Evolutionary conservation across 2,113 vertebrate species (phyloP).

Genomic region (Ameiurus melas): DNA sequence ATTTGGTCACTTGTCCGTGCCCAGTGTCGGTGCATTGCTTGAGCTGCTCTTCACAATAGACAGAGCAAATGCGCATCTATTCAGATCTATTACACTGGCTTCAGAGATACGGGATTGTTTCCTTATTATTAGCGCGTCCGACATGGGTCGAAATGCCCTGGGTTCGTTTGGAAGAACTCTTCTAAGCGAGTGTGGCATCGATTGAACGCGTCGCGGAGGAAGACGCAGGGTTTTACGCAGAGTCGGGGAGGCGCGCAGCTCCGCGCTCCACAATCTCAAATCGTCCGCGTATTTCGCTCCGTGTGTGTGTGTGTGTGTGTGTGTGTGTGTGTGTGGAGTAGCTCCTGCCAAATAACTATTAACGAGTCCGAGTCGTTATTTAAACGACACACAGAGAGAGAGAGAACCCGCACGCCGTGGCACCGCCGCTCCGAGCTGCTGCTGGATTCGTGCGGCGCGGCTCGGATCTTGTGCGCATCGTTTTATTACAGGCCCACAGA

Average conservation of each 20-base stretch:
- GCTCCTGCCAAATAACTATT: neutral
- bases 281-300: neutral
- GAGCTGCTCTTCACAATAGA: neutral
- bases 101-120: neutral
- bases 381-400: too few relatives aligned
- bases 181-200: neutral
- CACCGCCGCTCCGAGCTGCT: neutral
- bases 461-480: neutral
- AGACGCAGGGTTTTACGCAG: constrained; percentile 5
- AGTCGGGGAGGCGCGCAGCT: constrained; percentile 5
- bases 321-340: neutral
- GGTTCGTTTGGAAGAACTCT: neutral
- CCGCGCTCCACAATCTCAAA: neutral
- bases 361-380: neutral
- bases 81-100: neutral
- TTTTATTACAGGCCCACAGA: neutral
- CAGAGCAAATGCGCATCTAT: neutral
- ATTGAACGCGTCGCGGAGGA: neutral
- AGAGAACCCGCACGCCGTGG: neutral
- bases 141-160: neutral
- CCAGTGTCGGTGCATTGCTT: neutral
- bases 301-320: neutral
- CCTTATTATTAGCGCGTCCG: neutral
- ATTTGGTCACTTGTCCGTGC: neutral
- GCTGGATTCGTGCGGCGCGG: neutral